Base-by-base conservation (phyloP, 2,113 vertebrate genomes). In the Mandrillus leucophaeus region DNA sequence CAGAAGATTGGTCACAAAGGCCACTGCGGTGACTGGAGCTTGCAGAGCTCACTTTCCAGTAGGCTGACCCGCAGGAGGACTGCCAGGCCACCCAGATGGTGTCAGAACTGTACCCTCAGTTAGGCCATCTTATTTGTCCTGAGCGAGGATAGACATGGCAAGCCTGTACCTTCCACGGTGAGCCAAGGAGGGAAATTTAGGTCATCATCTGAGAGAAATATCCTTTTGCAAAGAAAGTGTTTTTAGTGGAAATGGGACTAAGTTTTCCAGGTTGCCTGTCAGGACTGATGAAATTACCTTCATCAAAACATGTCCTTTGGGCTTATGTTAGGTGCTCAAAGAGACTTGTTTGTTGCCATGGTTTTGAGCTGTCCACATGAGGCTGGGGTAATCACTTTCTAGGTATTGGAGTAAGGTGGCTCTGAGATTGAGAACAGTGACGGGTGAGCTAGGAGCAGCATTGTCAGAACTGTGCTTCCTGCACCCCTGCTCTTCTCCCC, bases 41-140 rank as follows among this genome's bases (percentile, higher is more conserved):
- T 52, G 38, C 73, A 45, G 43, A 76, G 17, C 35, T 48, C 57
- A 52, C 50, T 81, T 32, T n/a, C 1, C 3, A 27, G 22, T 38
- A 2, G 4, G 25, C 1, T 80, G 55, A 72, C 23, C 55, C 23
- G 43, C 59, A 35, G 55, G 48, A 91, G 25, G 45, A 18, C 23
- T 3, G 4, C 7, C 17, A 68, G 22, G 7, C 50, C 14, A 18
- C 8, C 45, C 14, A 12, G 10, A 13, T 2, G 0, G 4, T 30
- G 16, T 48, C 32, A 52, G 52, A 57, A 72, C 32, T 30, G 80
- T 22, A 40, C 12, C 14, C 20, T 55, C 20, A 10, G 3, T 48
- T 78, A 73, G 89, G 35, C 14, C 20, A 55, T 40, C 2, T 17
- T 45, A 55, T 32, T 72, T 73, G 75, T n/a, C 16, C 38, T n/a